phyloP scores from a whole-genome alignment of 2,113 vertebrate species.

The Ageneiosus marmoratus region DNA sequence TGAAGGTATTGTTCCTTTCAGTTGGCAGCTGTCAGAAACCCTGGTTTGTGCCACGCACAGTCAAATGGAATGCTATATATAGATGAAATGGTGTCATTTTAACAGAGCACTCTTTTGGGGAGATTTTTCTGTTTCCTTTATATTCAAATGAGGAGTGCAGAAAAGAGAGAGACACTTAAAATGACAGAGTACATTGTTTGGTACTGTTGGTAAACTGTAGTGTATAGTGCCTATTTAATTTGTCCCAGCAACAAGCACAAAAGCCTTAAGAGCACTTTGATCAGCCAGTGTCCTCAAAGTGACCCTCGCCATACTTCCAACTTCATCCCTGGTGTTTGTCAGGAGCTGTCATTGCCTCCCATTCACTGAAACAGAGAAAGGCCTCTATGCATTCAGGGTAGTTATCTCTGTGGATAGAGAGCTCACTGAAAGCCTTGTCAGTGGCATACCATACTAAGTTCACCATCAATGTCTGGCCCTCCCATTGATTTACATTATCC shows the following conservation, averaged over 20 bases:
- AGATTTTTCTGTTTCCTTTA: constrained; percentile 56
- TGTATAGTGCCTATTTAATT: constrained; percentile 22
- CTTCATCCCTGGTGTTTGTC: constrained; percentile 63
- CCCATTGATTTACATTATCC: constrained; percentile 25
- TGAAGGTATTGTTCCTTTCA: constrained; percentile 71
- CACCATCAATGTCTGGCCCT: constrained; percentile 17
- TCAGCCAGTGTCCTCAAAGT: constrained; percentile 73
- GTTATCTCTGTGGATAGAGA: constrained; percentile 26
- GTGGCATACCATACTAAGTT: constrained; percentile 14
- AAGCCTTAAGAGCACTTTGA: constrained; percentile 62
- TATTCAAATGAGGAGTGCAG: constrained; percentile 66
- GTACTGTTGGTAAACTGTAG: constrained; percentile 14
- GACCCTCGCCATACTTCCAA: constrained; percentile 56
- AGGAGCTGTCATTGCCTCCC: constrained; percentile 30
- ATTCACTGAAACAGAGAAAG: constrained; percentile 29
- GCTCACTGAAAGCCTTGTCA: constrained; percentile 34
- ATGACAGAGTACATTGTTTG: background rate
- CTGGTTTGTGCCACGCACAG: constrained; percentile 66
- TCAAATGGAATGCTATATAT: constrained; percentile 77
- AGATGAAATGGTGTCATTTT: constrained; percentile 78
- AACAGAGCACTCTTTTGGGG: constrained; percentile 63
- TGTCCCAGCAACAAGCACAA: constrained; percentile 56
- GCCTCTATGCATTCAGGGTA: constrained; percentile 28
- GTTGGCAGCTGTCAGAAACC: constrained; percentile 79
- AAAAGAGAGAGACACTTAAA: constrained; percentile 44